Percentiles rank a stretch among this genome's conserved stretches.
Evolutionary conservation across 2,888 invertebrate genomes (phyloP).

Genomic region (Xestia ashworthii): DNA sequence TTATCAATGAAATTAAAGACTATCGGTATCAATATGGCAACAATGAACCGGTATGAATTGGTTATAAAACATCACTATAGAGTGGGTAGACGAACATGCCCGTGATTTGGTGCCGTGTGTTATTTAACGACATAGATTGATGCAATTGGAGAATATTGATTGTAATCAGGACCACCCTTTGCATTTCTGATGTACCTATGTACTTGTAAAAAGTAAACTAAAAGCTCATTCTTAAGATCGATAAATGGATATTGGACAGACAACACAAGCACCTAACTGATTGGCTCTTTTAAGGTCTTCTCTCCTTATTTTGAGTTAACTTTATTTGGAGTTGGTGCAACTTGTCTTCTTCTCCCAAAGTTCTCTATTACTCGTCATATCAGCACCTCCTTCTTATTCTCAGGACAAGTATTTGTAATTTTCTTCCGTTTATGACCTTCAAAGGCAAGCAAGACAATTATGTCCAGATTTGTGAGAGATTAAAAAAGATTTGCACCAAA

Average conservation of each 20-base stretch:
- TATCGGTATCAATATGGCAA: constrained; percentile 37
- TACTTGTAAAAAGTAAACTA: neutral
- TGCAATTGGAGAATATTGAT: constrained; percentile 50
- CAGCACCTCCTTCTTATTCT: too few relatives aligned
- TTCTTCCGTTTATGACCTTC: neutral
- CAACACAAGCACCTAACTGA: neutral
- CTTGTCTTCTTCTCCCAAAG: too few relatives aligned
- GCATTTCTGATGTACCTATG: constrained; percentile 1
- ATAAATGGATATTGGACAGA: neutral
- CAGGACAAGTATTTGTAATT: neutral
- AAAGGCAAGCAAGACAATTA: neutral
- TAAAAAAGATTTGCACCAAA: neutral
- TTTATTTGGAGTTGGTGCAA: too few relatives aligned
- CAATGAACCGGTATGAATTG: constrained; percentile 45
- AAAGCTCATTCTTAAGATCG: neutral
- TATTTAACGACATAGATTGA: constrained; percentile 34
- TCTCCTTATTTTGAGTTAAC: too few relatives aligned
- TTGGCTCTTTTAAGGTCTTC: too few relatives aligned
- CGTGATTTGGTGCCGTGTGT: constrained; percentile 29
- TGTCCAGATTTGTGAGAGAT: neutral
- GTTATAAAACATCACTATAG: constrained; percentile 39
- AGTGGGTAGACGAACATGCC: constrained; percentile 19
- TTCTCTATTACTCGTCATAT: too few relatives aligned
- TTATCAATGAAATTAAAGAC: constrained; percentile 61
- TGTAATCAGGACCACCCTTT: constrained; percentile 14